These are phyloP conservation scores for Ophraella communa DNA, from an alignment of 2,888 invertebrate genomes.

Conservation along the genomic window DNA sequence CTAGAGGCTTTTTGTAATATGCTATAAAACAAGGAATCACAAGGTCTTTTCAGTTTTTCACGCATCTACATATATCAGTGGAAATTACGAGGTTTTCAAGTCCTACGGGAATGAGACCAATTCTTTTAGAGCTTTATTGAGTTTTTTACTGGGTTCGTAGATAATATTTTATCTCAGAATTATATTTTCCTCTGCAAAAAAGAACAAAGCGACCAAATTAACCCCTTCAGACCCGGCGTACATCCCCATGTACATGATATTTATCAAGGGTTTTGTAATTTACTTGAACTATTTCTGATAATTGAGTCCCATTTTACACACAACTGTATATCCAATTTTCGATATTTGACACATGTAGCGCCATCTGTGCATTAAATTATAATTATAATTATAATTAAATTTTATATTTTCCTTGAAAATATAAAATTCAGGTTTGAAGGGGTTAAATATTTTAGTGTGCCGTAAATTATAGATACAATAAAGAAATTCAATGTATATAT, in stretches of 20 bases:
- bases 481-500: neutral
- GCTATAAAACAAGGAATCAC: neutral
- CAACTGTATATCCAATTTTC: too few species aligned
- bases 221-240: too few species aligned
- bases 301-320: too few species aligned
- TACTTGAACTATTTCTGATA: too few species aligned
- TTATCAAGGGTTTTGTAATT: too few species aligned
- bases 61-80: conserved; percentile 6
- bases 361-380: too few species aligned
- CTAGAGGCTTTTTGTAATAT: neutral
- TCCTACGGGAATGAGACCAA: conserved; percentile 3
- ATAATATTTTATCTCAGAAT: neutral
- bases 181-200: neutral
- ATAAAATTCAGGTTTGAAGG: too few species aligned
- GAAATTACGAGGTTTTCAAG: conserved; percentile 6
- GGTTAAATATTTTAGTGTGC: neutral
- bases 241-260: too few species aligned
- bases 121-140: conserved; percentile 11
- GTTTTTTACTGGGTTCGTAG: conserved; percentile 7
- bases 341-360: too few species aligned
- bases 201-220: neutral
- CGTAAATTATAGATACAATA: neutral
- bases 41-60: conserved; percentile 1
- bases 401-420: too few species aligned
- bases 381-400: too few species aligned